phyloP scores from a whole-genome alignment of 2,888 invertebrate genomes.

The Mechanitis mazaeus region DNA sequence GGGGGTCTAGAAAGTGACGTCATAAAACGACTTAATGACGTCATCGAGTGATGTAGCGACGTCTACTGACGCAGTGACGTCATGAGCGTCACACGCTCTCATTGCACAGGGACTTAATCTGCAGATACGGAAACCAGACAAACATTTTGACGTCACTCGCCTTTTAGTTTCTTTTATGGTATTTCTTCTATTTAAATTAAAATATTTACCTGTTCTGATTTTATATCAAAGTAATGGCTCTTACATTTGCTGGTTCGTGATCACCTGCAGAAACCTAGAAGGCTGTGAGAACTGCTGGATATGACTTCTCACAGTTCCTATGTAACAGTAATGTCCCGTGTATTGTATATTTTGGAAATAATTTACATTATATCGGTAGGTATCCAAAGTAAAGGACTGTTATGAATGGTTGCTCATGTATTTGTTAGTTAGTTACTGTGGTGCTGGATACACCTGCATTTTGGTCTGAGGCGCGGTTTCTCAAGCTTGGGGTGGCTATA shows the following conservation, averaged over 20 bases:
- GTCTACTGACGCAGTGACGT: constrained; percentile 19
- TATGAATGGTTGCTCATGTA: constrained; percentile 73
- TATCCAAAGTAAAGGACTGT: constrained; percentile 49
- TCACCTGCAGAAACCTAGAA: constrained; percentile 24
- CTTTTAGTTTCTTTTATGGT: not conserved
- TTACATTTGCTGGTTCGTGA: constrained; percentile 25
- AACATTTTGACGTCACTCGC: constrained; percentile 7
- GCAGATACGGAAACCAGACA: constrained; percentile 17
- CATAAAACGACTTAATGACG: constrained; percentile 41
- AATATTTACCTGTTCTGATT: constrained; percentile 1
- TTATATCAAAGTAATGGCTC: constrained; percentile 17
- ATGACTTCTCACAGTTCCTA: constrained; percentile 46
- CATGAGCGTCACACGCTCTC: constrained; percentile 42
- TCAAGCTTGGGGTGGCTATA: not conserved
- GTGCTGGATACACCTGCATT: constrained; percentile 50
- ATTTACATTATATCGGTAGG: constrained; percentile 57
- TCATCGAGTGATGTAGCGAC: constrained; percentile 26
- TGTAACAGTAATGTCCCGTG: constrained; percentile 26
- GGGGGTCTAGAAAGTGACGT: constrained; percentile 74
- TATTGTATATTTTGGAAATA: constrained; percentile 71
- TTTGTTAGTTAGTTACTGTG: constrained; percentile 63
- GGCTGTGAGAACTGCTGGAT: constrained; percentile 40
- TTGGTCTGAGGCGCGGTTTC: constrained; percentile 4
- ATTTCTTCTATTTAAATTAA: constrained; percentile 4
- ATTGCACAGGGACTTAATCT: constrained; percentile 34